Evolutionary conservation across 2,888 invertebrate species (phyloP), one percentile per base, ranked within the genome.

Genomic region (Amphipoea lucens): DNA sequence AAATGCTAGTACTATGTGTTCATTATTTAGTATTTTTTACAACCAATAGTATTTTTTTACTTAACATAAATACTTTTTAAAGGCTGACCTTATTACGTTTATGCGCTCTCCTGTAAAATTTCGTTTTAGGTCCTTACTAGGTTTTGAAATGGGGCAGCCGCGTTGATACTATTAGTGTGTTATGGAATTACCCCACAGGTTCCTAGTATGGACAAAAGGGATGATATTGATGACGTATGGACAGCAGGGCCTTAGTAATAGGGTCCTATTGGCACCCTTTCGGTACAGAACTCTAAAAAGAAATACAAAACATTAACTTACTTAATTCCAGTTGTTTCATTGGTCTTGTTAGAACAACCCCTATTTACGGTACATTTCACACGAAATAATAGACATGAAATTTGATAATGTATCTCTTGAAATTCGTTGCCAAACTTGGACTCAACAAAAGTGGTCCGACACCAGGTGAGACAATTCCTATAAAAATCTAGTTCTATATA

Each of bases 311-410:
- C 2, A 0, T 40, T 40, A 65, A 70, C 81, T 71, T 45, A 81
- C 81, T 23, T 67, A 4, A 83, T 1, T 29, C 81, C 77, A 40
- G 60, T 62, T 0, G 1, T 4, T 62, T 5, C 7, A 62, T 81
- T 54, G 7, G 4, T 1, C 7, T 23, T 65, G 17, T 2, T 29
- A 36, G 7, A 1, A 4, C 0, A 11, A 23, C 4, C 0, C 9
- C 14, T 29, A 6, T 7, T 12, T 2, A 62, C 12, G 0, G 11
- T 12, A 40, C 29, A 40, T 2, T 40, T 66, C 0, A 62, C 42
- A 2, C 1, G 17, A 6, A 0, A 2, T 5, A 81, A 57, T 45
- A 54, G 1, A 29, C 4, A 1, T 0, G 29, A 23, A 20, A 82
- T 60, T 29, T 20, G 12, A 17, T 36, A 0, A 2, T 45, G 60